These are phyloP conservation scores for Thermophis baileyi DNA, from an alignment of 2,113 vertebrate species.

Conservation along the genomic window DNA sequence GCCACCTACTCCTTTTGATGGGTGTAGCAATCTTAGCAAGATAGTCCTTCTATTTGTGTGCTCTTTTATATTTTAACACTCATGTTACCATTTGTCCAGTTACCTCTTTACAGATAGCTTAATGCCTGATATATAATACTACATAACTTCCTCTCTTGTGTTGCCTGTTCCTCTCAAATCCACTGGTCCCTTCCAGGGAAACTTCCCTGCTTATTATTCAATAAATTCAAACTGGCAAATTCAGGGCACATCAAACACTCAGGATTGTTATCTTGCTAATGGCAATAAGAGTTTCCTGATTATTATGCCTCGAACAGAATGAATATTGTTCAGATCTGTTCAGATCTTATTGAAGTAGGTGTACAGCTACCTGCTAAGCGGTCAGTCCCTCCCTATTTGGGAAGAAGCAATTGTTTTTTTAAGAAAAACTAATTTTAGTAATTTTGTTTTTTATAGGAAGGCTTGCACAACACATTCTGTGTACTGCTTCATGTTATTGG, in stretches of 20 bases:
- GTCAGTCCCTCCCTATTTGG: constrained; percentile 32
- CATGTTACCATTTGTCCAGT: background rate
- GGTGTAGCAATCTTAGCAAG: background rate
- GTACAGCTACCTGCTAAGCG: constrained; percentile 34
- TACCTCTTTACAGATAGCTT: background rate
- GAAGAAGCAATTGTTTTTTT: constrained; percentile 11
- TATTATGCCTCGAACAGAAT: background rate
- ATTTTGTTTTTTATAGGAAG: constrained; percentile 46
- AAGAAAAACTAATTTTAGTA: constrained; percentile 25
- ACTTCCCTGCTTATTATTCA: background rate
- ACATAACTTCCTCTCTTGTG: background rate
- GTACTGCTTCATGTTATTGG: constrained; percentile 35
- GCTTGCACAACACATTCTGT: constrained; percentile 43
- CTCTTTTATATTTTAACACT: background rate
- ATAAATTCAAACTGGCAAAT: background rate
- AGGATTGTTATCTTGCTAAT: background rate
- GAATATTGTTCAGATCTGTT: background rate
- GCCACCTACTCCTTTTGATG: background rate
- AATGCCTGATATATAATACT: background rate
- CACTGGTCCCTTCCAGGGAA: background rate
- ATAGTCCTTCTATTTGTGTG: background rate
- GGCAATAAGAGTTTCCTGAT: constrained; percentile 26
- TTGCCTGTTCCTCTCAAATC: background rate
- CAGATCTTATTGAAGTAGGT: background rate
- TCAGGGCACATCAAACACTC: background rate